Conservation (phyloP, 2,888 invertebrate species). For the Protula sp. region DNA sequence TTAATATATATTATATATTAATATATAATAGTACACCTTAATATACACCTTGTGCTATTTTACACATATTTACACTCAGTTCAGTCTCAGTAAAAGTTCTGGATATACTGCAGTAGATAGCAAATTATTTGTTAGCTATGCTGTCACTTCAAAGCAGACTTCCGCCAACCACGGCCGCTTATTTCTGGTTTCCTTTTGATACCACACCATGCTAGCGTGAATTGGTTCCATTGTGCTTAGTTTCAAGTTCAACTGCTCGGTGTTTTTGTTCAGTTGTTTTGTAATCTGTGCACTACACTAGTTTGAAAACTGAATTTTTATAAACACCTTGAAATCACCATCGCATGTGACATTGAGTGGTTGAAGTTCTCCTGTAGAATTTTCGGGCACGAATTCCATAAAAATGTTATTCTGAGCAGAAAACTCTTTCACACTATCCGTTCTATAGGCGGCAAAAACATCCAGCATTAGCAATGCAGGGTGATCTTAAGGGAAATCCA, state of each 20-base stretch:
- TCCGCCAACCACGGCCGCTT: no score
- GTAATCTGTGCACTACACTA: background rate
- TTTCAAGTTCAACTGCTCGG: background rate
- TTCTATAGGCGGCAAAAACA: background rate
- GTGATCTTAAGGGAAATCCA: background rate
- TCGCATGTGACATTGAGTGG: background rate
- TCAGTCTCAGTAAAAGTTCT: no score
- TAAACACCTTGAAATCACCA: background rate
- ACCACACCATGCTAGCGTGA: background rate
- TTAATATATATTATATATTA: no score
- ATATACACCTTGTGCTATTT: no score
- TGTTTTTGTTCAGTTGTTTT: background rate
- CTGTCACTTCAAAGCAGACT: no score
- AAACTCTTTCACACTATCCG: background rate
- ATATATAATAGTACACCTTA: no score
- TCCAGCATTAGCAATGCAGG: background rate
- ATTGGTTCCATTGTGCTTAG: background rate
- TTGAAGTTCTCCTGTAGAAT: background rate
- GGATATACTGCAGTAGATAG: no score
- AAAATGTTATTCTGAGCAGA: background rate
- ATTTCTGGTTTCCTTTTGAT: no score
- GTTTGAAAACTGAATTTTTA: background rate
- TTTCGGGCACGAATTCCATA: background rate
- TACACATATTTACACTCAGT: no score
- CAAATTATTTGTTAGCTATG: no score